Conservation (phyloP, 1,140 invertebrate species). For the Cheumatopsyche charites region DNA sequence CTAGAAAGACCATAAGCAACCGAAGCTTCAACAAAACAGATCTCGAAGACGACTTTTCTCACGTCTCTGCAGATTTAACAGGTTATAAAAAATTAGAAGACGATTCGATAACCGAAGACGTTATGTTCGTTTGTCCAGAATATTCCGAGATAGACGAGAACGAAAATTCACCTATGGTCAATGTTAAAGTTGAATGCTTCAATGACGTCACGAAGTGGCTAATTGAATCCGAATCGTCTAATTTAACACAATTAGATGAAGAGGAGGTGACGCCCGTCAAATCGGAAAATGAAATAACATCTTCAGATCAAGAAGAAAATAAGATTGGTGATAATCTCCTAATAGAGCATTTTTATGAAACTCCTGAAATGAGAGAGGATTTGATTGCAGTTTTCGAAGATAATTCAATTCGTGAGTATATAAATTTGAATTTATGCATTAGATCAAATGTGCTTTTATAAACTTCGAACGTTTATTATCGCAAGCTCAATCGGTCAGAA, state of each 20-base stretch:
- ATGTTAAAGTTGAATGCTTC: background rate
- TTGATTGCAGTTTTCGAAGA: background rate
- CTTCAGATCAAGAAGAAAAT: background rate
- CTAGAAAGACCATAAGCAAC: constrained; percentile 1
- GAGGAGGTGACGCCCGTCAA: background rate
- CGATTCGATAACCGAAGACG: background rate
- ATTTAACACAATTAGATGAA: constrained; percentile 5
- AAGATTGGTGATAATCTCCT: background rate
- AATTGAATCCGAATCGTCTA: background rate
- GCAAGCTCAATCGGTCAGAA: no score
- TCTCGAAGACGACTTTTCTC: constrained; percentile 11
- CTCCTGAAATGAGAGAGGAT: constrained; percentile 25
- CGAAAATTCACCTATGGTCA: background rate
- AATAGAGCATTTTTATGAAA: constrained; percentile 25
- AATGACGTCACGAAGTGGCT: background rate
- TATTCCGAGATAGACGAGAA: constrained; percentile 7
- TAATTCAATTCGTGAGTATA: background rate
- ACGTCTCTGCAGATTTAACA: background rate
- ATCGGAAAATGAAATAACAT: background rate
- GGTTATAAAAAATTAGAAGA: constrained; percentile 20
- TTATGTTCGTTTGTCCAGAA: background rate
- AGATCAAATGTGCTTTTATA: no score
- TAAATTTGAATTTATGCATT: background rate
- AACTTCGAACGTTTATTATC: no score
- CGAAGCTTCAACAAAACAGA: background rate